Conservation (phyloP, 1,140 invertebrate species). For the Plodia interpunctella region DNA sequence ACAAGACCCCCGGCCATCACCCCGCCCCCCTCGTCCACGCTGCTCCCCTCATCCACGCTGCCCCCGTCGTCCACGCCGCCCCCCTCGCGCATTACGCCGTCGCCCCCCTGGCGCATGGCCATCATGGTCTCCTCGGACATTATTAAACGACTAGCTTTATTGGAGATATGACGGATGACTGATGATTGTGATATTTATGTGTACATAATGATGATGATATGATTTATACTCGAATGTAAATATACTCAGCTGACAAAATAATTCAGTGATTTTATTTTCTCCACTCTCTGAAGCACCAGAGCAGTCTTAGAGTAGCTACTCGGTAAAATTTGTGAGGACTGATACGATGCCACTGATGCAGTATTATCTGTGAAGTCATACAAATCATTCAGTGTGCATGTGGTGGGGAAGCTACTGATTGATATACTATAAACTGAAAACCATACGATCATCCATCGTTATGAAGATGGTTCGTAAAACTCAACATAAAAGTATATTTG, state of each 20-base stretch:
- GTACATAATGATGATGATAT: constrained; percentile 54
- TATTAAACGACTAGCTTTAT: constrained; percentile 51
- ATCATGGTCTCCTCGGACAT: constrained; percentile 54
- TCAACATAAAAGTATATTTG: too few relatives aligned
- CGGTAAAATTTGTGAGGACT: too few relatives aligned
- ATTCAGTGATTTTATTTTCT: constrained; percentile 1
- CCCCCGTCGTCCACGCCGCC: constrained; percentile 41
- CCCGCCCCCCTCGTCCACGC: constrained; percentile 57
- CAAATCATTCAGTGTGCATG: too few relatives aligned
- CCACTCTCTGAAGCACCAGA: too few relatives aligned
- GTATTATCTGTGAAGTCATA: too few relatives aligned
- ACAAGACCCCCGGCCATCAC: constrained; percentile 72
- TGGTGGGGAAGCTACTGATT: too few relatives aligned
- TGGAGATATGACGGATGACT: constrained; percentile 55
- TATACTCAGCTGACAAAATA: constrained; percentile 60
- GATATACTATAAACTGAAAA: too few relatives aligned
- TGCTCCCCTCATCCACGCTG: constrained; percentile 32
- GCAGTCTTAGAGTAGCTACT: too few relatives aligned
- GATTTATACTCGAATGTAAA: constrained; percentile 67
- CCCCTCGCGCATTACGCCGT: constrained; percentile 31
- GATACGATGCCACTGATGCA: too few relatives aligned
- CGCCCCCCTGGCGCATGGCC: constrained; percentile 42
- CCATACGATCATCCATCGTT: too few relatives aligned
- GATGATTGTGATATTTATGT: constrained; percentile 74
- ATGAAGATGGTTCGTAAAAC: too few relatives aligned